Evolutionary conservation across 2,888 invertebrate genomes (phyloP).

Genomic region (Cheiracanthium punctorium): DNA sequence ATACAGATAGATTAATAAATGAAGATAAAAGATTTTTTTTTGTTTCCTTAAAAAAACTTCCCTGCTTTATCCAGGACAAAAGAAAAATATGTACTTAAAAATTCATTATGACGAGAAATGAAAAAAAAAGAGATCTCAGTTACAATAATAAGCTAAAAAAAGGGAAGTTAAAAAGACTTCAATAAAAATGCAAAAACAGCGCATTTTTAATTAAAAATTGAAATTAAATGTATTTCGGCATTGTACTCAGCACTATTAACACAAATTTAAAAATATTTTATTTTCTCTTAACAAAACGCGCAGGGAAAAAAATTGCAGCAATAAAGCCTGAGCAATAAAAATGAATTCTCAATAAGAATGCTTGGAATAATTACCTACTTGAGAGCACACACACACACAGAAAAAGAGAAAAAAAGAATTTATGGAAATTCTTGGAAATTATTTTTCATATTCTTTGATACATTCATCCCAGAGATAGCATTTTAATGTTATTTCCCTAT

Average conservation of each 20-base stretch:
- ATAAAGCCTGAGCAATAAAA: neutral
- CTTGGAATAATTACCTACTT: neutral
- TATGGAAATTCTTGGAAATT: conserved; percentile 5
- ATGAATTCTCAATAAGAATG: neutral
- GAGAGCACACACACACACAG: no score
- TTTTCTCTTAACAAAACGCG: neutral
- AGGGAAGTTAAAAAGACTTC: neutral
- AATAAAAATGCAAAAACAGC: neutral
- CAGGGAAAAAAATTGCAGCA: neutral
- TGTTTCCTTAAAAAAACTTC: neutral
- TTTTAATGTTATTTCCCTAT: conserved; percentile 50
- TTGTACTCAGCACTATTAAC: neutral
- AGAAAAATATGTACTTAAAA: neutral
- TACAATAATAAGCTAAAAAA: neutral
- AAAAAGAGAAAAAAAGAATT: neutral
- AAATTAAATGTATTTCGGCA: neutral
- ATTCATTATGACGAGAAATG: neutral
- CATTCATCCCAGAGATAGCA: conserved; percentile 32
- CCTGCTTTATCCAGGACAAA: neutral
- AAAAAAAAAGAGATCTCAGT: neutral
- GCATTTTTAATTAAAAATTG: neutral
- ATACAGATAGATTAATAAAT: neutral
- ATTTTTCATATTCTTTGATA: conserved; percentile 7
- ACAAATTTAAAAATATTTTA: neutral
- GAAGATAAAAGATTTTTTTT: neutral